phyloP scores from a whole-genome alignment of 2,113 vertebrate species.

The Menura novaehollandiae region DNA sequence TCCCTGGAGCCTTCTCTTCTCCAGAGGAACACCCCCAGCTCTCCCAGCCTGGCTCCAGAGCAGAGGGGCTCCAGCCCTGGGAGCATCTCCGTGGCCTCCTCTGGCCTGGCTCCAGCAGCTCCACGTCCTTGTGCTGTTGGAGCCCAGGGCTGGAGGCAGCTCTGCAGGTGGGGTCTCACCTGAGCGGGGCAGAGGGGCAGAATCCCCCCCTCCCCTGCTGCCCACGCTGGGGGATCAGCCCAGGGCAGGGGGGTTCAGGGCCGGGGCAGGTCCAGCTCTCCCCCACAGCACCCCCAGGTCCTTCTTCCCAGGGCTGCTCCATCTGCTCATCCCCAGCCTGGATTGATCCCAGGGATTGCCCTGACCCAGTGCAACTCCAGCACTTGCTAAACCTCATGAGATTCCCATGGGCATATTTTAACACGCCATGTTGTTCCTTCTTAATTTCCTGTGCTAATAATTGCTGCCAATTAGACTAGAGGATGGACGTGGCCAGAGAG shows the following conservation, averaged over 20 bases:
- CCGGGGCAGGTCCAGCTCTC: background rate
- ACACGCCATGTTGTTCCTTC: background rate
- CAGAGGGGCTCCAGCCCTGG: background rate
- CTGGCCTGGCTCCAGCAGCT: background rate
- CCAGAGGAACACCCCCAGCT: background rate
- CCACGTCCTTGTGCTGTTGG: background rate
- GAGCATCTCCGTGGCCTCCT: background rate
- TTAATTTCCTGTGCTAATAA: background rate
- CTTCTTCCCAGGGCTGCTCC: background rate
- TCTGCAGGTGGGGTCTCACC: background rate
- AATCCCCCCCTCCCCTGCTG: background rate
- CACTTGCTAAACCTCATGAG: background rate
- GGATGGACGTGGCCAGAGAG: background rate
- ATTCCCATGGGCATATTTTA: background rate
- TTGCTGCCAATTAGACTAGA: background rate
- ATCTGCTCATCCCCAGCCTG: background rate
- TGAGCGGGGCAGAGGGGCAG: background rate
- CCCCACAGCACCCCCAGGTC: background rate
- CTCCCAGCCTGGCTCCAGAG: background rate
- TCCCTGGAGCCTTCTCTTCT: background rate
- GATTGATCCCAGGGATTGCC: accelerated
- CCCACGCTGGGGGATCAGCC: background rate
- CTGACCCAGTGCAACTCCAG: accelerated
- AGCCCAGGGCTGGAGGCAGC: background rate
- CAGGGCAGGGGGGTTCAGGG: background rate